phyloP scores from a whole-genome alignment of 2,797 vertebrate genomes.

The Nothura maculosa region DNA sequence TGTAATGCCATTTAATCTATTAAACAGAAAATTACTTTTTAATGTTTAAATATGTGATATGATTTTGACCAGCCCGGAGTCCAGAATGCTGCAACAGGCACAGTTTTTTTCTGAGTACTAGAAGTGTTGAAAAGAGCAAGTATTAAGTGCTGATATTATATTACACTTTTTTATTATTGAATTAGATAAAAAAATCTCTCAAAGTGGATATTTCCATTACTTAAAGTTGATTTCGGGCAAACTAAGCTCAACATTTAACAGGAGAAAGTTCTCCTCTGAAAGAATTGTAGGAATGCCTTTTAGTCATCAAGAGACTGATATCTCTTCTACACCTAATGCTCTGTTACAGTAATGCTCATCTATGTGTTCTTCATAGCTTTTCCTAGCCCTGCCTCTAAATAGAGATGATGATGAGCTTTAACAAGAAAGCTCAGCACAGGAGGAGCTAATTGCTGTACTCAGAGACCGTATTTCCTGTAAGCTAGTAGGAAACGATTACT shows the following conservation, averaged over 20 bases:
- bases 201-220: not conserved
- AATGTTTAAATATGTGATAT: slow-evolving; percentile 24
- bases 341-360: not conserved
- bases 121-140: slow-evolving; percentile 2
- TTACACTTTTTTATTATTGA: not conserved
- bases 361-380: not conserved
- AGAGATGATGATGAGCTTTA: not conserved
- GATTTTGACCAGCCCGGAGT: slow-evolving; percentile 51
- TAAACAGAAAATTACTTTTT: slow-evolving; percentile 42
- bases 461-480: not conserved
- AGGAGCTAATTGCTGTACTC: not conserved
- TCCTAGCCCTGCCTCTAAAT: not conserved
- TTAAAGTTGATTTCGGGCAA: slow-evolving; percentile 1
- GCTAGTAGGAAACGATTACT: not conserved
- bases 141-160: not conserved
- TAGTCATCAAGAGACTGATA: not conserved
- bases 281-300: not conserved
- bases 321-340: not conserved
- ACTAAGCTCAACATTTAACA: not conserved
- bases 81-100: not conserved
- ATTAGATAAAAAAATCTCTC: not conserved
- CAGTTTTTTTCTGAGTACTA: slow-evolving; percentile 3
- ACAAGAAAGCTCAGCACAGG: not conserved
- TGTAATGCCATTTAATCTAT: not conserved
- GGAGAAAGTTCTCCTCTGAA: not conserved